Evolutionary conservation across 2,888 invertebrate species (phyloP).

Genomic region (Xestia ashworthii): DNA sequence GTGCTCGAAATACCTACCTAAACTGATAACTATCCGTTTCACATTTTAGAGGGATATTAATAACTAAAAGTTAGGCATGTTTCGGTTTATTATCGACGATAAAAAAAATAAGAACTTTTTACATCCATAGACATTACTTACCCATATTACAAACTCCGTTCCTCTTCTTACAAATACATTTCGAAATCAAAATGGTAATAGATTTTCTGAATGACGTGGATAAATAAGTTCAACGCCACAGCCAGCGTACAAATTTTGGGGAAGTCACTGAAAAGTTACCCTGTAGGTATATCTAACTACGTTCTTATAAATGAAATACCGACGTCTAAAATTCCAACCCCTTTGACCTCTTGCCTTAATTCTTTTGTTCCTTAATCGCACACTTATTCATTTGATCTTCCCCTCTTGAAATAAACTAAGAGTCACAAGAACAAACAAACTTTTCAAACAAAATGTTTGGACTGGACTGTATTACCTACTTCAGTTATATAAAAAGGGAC

Average conservation of each 20-base stretch:
- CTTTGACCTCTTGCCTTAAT: conserved; percentile 69
- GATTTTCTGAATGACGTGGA: conserved; percentile 17
- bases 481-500: conserved; percentile 41
- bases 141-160: neutral
- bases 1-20: conserved; percentile 1
- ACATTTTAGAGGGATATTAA: neutral
- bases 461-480: conserved; percentile 64
- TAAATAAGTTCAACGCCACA: conserved; percentile 18
- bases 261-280: conserved; percentile 46
- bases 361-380: conserved; percentile 72
- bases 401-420: conserved; percentile 57
- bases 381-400: conserved; percentile 73
- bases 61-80: conserved; percentile 1
- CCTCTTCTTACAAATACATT: conserved; percentile 12
- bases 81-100: neutral
- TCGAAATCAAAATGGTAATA: conserved; percentile 16
- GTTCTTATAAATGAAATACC: conserved; percentile 40
- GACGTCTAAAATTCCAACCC: conserved; percentile 54
- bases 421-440: conserved; percentile 72
- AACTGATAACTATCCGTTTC: conserved; percentile 11
- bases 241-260: conserved; percentile 30
- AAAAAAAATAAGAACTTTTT: neutral
- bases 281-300: conserved; percentile 21
- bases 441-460: conserved; percentile 71
- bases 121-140: neutral